Evolutionary conservation across 1,140 invertebrate genomes (phyloP), one percentile per base, ranked within the genome.

Genomic region (Rhyacophila brunnea): DNA sequence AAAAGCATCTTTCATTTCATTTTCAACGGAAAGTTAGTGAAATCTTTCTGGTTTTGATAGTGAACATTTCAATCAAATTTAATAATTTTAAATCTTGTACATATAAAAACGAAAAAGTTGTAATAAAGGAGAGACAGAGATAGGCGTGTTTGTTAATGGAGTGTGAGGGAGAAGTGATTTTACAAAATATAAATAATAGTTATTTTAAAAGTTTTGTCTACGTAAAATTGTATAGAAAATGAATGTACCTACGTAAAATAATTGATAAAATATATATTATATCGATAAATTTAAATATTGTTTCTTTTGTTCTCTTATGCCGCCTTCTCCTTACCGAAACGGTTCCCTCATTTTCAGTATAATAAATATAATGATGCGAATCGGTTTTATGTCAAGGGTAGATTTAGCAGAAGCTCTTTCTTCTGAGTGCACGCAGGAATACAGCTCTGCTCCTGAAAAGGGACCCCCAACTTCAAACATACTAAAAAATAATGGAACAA

Each of bases 191-290:
- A 28, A 57, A 62, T 36, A 50, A 46, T 46, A 51, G 56, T 55
- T 10, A 57, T 38, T 45, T 48, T 48, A 38, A 9, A 46, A 58
- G 44, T 63, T 62, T 58, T 63, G 61, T 63, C 56, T 54, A 55
- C 56, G 55, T 63, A 63, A 62, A 54, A 58, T 63, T 63, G 61
- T 63, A 63, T 63, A 63, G 61, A 63, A 63, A 63, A 58, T 63
- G 38, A 58, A 58, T 63, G 61, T 63, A 63, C 61, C 61, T 63
- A 58, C 60, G 19, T 62, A 62, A 58, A 63, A 63, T 57, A 58
- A 63, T 58, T 54, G 44, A 57, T 58, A 63, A 63, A 63, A 63
- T 53, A 63, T 63, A 63, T 63, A 63, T 63, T 58, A 58, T 58
- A 63, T 63, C 61, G 49, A 63, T 58, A 55, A 58, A 32, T 13